A percentile compares a stretch with the other conserved stretches of the same genome.
phyloP scores from a whole-genome alignment of 2,113 vertebrate genomes.

The Tiliqua scincoides region DNA sequence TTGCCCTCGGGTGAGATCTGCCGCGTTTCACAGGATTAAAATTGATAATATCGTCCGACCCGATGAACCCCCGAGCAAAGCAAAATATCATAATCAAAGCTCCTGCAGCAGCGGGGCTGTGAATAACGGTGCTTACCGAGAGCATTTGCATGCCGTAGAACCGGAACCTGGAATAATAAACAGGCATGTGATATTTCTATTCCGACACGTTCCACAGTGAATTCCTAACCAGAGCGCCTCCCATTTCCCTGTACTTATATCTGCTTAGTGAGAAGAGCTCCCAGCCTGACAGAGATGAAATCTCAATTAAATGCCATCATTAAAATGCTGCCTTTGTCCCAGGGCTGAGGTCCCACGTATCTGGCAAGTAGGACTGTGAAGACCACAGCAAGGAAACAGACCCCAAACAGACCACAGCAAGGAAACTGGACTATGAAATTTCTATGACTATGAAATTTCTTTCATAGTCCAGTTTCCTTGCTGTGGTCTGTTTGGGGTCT shows the following conservation, averaged over 20 bases:
- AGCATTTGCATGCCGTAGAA: not conserved
- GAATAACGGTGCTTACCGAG: not conserved
- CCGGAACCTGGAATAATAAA: not conserved
- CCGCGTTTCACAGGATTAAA: slow-evolving; percentile 3
- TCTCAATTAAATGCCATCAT: not conserved
- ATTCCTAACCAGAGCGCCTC: not conserved
- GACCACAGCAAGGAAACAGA: too few species aligned
- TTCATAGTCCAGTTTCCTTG: not conserved
- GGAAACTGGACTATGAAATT: too few species aligned
- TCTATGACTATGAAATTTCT: too few species aligned
- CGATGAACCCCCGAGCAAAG: slow-evolving; percentile 26
- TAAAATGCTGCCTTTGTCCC: not conserved
- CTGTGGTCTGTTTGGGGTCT: not conserved
- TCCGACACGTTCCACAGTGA: not conserved
- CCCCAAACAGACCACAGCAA: not conserved
- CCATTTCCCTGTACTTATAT: not conserved
- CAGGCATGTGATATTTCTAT: slow-evolving; percentile 22
- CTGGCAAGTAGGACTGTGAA: not conserved
- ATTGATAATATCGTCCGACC: slow-evolving; percentile 34
- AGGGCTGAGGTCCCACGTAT: not conserved
- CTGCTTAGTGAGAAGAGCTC: not conserved
- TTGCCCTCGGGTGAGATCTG: slow-evolving; percentile 25
- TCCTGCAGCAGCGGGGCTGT: not conserved
- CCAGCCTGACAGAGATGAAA: slow-evolving; percentile 13
- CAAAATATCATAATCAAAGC: not conserved